These are phyloP conservation scores for Cryptotis parvus DNA, from an alignment of 2,113 vertebrate species.

Conservation along the genomic window DNA sequence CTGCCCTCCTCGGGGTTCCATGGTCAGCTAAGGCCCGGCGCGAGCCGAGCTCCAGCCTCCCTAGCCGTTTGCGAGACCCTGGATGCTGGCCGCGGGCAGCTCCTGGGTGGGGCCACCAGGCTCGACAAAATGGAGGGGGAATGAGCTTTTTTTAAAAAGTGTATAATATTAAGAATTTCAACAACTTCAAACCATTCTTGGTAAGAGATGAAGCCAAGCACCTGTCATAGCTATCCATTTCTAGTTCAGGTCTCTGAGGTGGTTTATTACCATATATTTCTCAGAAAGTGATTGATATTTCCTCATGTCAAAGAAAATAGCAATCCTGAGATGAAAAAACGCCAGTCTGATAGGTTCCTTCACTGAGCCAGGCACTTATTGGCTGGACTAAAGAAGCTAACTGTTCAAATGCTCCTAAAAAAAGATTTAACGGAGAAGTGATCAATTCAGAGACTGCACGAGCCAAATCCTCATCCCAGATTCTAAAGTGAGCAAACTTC, in stretches of 20 bases:
- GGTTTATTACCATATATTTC: slow-evolving; percentile 36
- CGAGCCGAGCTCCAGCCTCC: no score
- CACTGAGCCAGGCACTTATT: not conserved
- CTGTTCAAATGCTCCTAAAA: slow-evolving; percentile 4
- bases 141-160: slow-evolving; percentile 38
- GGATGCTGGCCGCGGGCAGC: no score
- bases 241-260: not conserved
- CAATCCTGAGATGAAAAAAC: slow-evolving; percentile 24
- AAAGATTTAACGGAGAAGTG: not conserved
- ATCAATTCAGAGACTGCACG: not conserved
- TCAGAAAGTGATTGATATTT: slow-evolving; percentile 43
- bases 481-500: not conserved
- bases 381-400: slow-evolving; percentile 1
- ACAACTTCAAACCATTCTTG: not conserved
- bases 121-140: no score
- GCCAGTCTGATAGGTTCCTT: not conserved
- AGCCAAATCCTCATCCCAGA: not conserved
- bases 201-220: not conserved
- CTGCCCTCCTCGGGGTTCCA: no score
- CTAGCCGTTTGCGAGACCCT: no score
- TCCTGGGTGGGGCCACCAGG: no score
- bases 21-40: no score
- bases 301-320: slow-evolving; percentile 29
- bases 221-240: not conserved
- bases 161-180: slow-evolving; percentile 20